Evolutionary conservation across 2,797 vertebrate genomes (phyloP), one percentile per base, ranked within the genome.

Genomic region (Choloepus didactylus): DNA sequence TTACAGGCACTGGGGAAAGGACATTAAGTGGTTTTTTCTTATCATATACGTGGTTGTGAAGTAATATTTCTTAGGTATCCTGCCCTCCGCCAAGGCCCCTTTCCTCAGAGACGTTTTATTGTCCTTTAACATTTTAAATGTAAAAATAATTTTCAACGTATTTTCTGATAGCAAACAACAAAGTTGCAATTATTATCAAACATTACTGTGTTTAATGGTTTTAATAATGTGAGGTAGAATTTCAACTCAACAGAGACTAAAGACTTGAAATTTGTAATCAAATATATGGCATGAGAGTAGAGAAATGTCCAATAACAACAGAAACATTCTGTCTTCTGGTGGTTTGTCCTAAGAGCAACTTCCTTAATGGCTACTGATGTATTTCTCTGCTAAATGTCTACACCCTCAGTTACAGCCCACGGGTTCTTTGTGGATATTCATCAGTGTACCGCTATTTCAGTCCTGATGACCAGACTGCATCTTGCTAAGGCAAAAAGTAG

Each of bases 221-320:
- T 2, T 21, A 59, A 67, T n/a, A 76, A 91, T 49, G 4, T 15
- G 10, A 69, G 72, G 54, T 82, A 51, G 25, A 90, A 79, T 29
- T 69, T 62, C 49, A 79, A 83, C 27, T 46, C 94, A 81, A 89
- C 4, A 96, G 81, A 92, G 92, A 7, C 41, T 10, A 72, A 91
- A 82, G 38, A 76, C 41, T 81, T 85, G 23, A 60, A 59, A 60
- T 31, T 67, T 86, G 89, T 46, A 73, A 69, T 69, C 64, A 83
- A 73, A 44, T 56, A 75, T 70, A 62, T 25, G 70, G 16, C 25
- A 44, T 29, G 44, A 88, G 51, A 2, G n/a, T 70, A 9, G 15
- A 88, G 7, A 10, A 9, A 49, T 70, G 2, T 86, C 9, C 29
- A 54, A 19, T 75, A 73, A 87, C 4, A 73, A 96, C 3, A 46